Conservation (phyloP, 1,140 invertebrate species). For the Heliconius himera region DNA sequence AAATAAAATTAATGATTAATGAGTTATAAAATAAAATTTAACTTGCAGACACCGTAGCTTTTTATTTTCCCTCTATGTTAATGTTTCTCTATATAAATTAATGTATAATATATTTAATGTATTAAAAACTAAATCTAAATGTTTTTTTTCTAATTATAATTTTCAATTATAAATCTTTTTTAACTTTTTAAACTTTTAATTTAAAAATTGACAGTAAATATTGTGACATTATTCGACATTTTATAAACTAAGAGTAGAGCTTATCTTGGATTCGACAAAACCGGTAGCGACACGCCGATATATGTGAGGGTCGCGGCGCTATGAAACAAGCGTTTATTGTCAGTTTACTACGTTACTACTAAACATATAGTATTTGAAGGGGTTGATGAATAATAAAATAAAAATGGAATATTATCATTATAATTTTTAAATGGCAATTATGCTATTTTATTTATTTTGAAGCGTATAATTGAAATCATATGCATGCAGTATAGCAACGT, state of each 20-base stretch:
- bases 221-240: conserved; percentile 10
- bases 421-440: not conserved
- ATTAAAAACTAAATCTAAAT: not conserved
- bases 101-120: not conserved
- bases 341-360: not conserved
- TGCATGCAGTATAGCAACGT: no score
- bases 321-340: conserved; percentile 9
- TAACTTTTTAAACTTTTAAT: not conserved
- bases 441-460: no score
- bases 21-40: no score
- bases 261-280: conserved; percentile 16
- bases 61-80: not conserved
- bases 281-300: not conserved
- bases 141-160: not conserved
- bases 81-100: not conserved
- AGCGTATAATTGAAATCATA: no score
- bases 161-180: not conserved
- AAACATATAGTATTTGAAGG: not conserved
- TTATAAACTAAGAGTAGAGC: conserved; percentile 1
- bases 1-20: no score
- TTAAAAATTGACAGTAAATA: not conserved
- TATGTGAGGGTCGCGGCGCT: not conserved
- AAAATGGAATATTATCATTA: not conserved
- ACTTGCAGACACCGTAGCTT: no score
- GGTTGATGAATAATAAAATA: not conserved